Percentiles rank a stretch among this genome's conserved stretches.
phyloP scores from a whole-genome alignment of 2,113 vertebrate genomes.

The Loxodonta africana region DNA sequence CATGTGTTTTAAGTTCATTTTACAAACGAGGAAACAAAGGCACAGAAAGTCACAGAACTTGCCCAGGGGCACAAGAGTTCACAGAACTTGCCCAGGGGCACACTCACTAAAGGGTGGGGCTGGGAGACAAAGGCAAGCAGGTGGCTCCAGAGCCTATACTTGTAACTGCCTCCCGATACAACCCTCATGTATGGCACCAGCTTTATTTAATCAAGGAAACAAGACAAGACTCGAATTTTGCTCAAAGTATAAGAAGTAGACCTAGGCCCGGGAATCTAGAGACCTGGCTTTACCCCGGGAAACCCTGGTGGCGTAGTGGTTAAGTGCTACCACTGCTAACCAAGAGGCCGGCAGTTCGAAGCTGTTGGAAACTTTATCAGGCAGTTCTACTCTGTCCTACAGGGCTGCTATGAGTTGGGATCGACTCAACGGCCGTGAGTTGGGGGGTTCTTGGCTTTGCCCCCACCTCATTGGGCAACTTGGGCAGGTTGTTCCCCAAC shows the following conservation, averaged over 20 bases:
- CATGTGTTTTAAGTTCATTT: neutral
- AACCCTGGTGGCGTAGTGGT: too few species aligned
- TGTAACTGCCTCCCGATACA: too few species aligned
- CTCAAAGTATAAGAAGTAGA: neutral
- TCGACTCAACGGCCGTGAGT: too few species aligned
- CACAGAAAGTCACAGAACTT: neutral
- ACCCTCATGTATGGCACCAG: fast-evolving
- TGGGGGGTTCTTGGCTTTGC: neutral
- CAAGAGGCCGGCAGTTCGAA: too few species aligned
- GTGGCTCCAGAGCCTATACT: neutral
- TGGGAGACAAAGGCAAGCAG: neutral
- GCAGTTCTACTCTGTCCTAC: too few species aligned
- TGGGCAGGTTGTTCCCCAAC: neutral
- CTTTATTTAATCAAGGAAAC: neutral
- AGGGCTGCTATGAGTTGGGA: too few species aligned
- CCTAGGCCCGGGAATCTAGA: neutral
- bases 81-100: too few species aligned
- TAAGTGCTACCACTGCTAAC: too few species aligned
- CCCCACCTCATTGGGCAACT: neutral
- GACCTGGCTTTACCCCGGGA: neutral
- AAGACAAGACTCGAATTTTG: neutral
- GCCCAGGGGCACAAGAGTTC: neutral
- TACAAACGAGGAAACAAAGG: neutral
- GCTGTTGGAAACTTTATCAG: too few species aligned
- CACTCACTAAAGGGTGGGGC: neutral